A percentile compares a stretch with the other conserved stretches of the same genome.
Evolutionary conservation across 2,888 invertebrate species (phyloP).

Genomic region (Acholoe squamosa): DNA sequence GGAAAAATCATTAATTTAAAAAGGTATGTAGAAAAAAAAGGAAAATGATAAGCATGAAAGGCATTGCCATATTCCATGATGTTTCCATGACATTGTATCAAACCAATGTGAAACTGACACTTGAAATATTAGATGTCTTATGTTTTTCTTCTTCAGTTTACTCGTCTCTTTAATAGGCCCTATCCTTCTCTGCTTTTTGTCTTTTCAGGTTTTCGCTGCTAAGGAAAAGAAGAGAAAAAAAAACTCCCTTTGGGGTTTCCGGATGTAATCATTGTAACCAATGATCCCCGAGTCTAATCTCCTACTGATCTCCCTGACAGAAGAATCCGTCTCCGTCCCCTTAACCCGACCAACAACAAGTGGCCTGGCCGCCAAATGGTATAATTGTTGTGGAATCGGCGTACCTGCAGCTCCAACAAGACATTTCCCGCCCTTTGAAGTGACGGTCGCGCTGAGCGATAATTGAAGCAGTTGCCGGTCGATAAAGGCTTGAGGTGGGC

Average conservation of each 20-base stretch:
- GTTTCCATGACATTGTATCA: too few relatives aligned
- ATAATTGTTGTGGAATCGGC: constrained; percentile 46
- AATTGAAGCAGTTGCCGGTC: constrained; percentile 4
- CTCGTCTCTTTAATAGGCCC: too few relatives aligned
- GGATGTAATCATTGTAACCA: constrained; percentile 28
- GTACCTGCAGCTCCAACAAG: constrained; percentile 23
- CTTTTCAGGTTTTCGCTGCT: too few relatives aligned
- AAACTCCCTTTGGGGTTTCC: neutral
- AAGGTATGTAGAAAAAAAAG: too few relatives aligned
- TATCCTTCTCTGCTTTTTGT: too few relatives aligned
- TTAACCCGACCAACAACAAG: neutral
- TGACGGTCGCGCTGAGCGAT: constrained; percentile 26
- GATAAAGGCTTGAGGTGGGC: constrained; percentile 14
- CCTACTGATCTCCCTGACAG: neutral
- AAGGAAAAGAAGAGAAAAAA: neutral
- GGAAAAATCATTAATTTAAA: too few relatives aligned
- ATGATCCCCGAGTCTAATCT: neutral
- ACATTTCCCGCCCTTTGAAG: constrained; percentile 22
- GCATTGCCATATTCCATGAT: too few relatives aligned
- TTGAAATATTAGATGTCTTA: too few relatives aligned
- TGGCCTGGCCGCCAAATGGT: neutral
- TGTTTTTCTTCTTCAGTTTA: too few relatives aligned
- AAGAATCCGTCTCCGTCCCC: constrained; percentile 14
- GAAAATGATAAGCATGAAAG: too few relatives aligned
- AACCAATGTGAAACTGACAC: too few relatives aligned